Conservation (phyloP, 2,888 invertebrate species). For the Crepidodera aurea region DNA sequence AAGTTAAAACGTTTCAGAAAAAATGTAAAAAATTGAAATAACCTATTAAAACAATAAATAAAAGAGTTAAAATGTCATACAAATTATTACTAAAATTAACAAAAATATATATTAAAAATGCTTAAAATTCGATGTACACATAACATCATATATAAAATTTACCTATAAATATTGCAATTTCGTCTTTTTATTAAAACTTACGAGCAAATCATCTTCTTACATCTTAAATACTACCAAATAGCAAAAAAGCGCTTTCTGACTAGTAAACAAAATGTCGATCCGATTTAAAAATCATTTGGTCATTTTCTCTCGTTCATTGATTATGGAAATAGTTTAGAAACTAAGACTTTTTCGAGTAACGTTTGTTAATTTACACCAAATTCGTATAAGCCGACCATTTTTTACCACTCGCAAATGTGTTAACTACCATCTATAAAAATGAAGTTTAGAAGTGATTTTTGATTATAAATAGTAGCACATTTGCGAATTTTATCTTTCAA, state of each 20-base stretch:
- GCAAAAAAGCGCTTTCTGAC: constrained; percentile 45
- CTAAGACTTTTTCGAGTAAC: no score
- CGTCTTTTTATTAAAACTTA: background rate
- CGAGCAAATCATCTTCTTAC: background rate
- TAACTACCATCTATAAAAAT: no score
- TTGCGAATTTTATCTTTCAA: no score
- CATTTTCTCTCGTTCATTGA: no score
- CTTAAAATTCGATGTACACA: constrained; percentile 36
- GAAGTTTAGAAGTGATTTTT: no score
- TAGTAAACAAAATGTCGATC: constrained; percentile 42
- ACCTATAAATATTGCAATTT: background rate
- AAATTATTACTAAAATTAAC: constrained; percentile 26
- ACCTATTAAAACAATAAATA: constrained; percentile 28
- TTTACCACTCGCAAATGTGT: no score
- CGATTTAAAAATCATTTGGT: background rate
- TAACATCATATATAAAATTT: constrained; percentile 32
- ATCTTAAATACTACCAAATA: constrained; percentile 32
- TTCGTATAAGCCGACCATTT: no score
- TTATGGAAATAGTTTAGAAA: no score
- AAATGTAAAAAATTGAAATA: constrained; percentile 10
- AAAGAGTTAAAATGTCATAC: constrained; percentile 11
- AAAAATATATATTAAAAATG: constrained; percentile 32
- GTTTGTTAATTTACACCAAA: no score
- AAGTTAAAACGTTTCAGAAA: constrained; percentile 17
- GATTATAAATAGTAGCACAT: no score